Evolutionary conservation across 2,797 vertebrate genomes (phyloP).

Genomic region (Clarias laeviceps): DNA sequence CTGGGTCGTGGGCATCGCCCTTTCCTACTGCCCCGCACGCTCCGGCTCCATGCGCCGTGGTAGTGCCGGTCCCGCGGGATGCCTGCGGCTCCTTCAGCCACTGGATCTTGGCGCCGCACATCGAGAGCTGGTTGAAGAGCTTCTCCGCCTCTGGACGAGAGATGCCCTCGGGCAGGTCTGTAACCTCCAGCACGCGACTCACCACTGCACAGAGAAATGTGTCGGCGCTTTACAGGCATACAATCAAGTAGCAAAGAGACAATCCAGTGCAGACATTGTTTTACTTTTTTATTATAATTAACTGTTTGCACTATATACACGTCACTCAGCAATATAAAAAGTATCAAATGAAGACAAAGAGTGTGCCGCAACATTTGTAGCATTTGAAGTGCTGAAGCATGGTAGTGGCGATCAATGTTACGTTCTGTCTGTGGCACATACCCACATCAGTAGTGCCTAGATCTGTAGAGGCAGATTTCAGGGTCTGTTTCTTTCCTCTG

Average conservation of each 20-base stretch:
- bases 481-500: slow-evolving; percentile 89
- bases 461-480: slow-evolving; percentile 95
- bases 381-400: too few relatives aligned
- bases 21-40: slow-evolving; percentile 73
- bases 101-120: slow-evolving; percentile 98
- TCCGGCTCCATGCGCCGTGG: slow-evolving; percentile 52
- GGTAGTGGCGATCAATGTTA: neutral
- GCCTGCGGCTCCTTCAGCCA: slow-evolving; percentile 95
- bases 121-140: slow-evolving; percentile 93
- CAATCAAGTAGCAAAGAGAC: neutral
- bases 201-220: slow-evolving; percentile 76
- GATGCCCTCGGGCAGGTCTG: slow-evolving; percentile 96
- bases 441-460: slow-evolving; percentile 92
- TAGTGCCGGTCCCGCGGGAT: slow-evolving; percentile 75
- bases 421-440: slow-evolving; percentile 66
- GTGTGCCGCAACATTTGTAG: too few relatives aligned
- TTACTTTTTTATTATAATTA: too few relatives aligned
- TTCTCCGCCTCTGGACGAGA: slow-evolving; percentile 94
- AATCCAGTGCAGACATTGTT: neutral
- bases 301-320: too few relatives aligned
- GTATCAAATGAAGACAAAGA: neutral
- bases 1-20: slow-evolving; percentile 82
- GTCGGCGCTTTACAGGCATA: neutral
- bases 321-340: neutral
- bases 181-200: slow-evolving; percentile 94